Evolutionary conservation across 2,797 vertebrate species (phyloP).

Genomic region (Rhabdomys pumilio): DNA sequence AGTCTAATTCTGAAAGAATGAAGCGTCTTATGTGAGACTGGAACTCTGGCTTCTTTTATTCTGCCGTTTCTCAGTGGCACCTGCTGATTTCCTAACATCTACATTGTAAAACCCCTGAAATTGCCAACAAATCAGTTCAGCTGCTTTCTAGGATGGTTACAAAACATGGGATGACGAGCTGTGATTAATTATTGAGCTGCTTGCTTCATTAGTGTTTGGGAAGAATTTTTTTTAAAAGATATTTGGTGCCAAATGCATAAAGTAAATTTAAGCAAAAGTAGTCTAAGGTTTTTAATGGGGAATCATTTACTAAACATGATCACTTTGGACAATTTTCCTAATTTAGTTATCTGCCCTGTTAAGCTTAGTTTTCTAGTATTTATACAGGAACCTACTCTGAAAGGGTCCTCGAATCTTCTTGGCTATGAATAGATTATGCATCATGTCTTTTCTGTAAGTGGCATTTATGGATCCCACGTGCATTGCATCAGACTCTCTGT

Average conservation of each 20-base stretch:
- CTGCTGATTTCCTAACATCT: conserved; percentile 14
- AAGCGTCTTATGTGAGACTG: neutral
- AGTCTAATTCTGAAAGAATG: neutral
- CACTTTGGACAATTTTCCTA: conserved; percentile 32
- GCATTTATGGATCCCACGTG: neutral
- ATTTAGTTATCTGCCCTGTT: conserved; percentile 45
- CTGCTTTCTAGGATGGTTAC: conserved; percentile 53
- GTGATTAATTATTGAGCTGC: conserved; percentile 26
- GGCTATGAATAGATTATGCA: conserved; percentile 10
- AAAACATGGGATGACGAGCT: conserved; percentile 22
- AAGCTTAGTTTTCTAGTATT: conserved; percentile 44
- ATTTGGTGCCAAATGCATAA: conserved; percentile 59
- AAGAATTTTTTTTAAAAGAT: conserved; percentile 51
- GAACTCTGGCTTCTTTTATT: conserved; percentile 26
- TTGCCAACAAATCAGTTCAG: neutral
- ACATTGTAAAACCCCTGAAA: conserved; percentile 3
- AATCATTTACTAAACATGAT: neutral
- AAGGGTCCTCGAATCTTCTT: conserved; percentile 54
- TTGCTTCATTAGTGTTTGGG: conserved; percentile 20
- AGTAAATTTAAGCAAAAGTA: conserved; percentile 70
- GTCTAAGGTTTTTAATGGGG: conserved; percentile 26
- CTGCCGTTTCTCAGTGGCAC: neutral
- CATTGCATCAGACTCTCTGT: conserved; percentile 7
- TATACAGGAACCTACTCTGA: neutral
- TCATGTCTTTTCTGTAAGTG: conserved; percentile 50